Percentiles rank a stretch among this genome's conserved stretches.
phyloP scores from a whole-genome alignment of 2,113 vertebrate species.

The Ammodytes dubius region DNA sequence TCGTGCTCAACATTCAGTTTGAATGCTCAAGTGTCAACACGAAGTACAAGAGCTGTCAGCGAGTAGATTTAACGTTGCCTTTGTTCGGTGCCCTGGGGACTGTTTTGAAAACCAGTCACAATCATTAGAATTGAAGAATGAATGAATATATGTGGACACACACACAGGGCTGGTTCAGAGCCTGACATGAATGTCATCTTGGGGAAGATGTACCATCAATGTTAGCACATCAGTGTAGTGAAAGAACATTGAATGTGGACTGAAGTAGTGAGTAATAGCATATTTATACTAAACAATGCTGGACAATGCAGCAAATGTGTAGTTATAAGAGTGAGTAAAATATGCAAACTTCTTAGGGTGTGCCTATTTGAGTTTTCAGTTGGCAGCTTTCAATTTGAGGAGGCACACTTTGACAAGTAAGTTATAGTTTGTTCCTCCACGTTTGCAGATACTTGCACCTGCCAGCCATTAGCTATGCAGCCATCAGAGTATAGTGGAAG shows the following conservation, averaged over 20 bases:
- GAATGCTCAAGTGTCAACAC: conserved; percentile 26
- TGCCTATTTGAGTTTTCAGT: conserved; percentile 28
- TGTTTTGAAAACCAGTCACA: conserved; percentile 61
- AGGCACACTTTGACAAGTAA: conserved; percentile 32
- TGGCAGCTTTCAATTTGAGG: conserved; percentile 45
- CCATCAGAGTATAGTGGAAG: conserved; percentile 34
- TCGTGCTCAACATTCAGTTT: conserved; percentile 33
- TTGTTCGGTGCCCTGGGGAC: conserved; percentile 46
- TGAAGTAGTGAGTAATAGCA: background rate
- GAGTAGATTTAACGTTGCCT: conserved; percentile 30
- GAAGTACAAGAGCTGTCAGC: conserved; percentile 48
- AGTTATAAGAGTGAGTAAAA: background rate
- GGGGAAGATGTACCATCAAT: conserved; percentile 35
- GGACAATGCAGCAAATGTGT: background rate
- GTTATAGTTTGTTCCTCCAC: conserved; percentile 55
- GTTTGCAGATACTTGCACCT: conserved; percentile 64
- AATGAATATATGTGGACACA: conserved; percentile 22
- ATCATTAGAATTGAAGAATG: conserved; percentile 57
- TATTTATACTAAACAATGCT: conserved; percentile 28
- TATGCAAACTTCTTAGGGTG: background rate
- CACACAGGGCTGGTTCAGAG: conserved; percentile 8
- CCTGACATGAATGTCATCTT: conserved; percentile 45
- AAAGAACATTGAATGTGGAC: conserved; percentile 23
- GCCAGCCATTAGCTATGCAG: conserved; percentile 54
- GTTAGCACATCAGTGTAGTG: conserved; percentile 31